Evolutionary conservation across 2,113 vertebrate species (phyloP).

Genomic region (Todiramphus chloris): DNA sequence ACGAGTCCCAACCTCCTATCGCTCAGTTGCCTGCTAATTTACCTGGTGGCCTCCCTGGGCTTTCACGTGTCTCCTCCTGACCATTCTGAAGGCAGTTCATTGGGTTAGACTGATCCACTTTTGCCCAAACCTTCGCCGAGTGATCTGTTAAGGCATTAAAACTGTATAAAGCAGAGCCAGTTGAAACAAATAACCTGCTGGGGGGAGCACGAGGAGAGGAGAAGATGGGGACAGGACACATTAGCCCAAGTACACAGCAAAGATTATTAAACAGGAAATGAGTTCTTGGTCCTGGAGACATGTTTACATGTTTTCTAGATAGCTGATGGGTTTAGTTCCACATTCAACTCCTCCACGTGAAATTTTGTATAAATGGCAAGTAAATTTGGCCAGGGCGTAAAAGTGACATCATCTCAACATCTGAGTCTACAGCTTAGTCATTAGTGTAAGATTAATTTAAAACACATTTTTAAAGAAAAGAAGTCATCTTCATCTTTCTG

Average conservation of each 20-base stretch:
- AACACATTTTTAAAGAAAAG: neutral
- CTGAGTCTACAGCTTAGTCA: conserved; percentile 35
- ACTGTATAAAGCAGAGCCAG: neutral
- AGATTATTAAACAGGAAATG: neutral
- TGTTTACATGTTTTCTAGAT: neutral
- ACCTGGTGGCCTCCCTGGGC: fast-evolving
- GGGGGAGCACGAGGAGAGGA: neutral
- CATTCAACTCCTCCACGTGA: neutral
- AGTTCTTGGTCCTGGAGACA: neutral
- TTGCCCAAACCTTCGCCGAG: neutral
- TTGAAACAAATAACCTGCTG: neutral
- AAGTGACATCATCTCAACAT: conserved; percentile 15
- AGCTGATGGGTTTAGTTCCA: conserved; percentile 21
- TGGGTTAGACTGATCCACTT: neutral
- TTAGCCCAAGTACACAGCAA: neutral
- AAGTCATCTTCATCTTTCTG: conserved; percentile 21
- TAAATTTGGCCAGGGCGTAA: neutral
- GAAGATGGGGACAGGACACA: neutral
- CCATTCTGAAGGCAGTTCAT: neutral
- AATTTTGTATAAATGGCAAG: conserved; percentile 1
- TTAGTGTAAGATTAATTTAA: neutral
- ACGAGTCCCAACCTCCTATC: neutral
- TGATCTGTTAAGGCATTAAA: neutral
- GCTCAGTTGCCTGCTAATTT: neutral
- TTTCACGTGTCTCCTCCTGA: neutral